phyloP scores from a whole-genome alignment of 2,888 invertebrate species.

The Clostera curtula region DNA sequence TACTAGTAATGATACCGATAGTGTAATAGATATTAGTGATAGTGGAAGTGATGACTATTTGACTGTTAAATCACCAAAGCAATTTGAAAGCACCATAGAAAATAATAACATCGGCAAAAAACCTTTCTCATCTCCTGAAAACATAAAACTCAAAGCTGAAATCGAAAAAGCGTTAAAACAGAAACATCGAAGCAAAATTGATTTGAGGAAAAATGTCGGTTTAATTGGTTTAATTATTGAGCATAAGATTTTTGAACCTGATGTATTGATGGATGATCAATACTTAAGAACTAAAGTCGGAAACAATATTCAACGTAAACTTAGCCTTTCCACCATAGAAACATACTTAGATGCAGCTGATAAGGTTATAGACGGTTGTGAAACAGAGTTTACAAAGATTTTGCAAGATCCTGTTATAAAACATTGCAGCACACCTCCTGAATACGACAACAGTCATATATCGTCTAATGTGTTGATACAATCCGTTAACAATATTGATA shows the following conservation, averaged over 20 bases:
- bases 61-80: too few relatives aligned
- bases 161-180: constrained; percentile 13
- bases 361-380: constrained; percentile 2
- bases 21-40: constrained; percentile 4
- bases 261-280: background rate
- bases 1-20: constrained; percentile 8
- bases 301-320: background rate
- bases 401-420: too few relatives aligned
- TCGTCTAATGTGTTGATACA: too few relatives aligned
- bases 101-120: too few relatives aligned
- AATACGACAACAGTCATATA: too few relatives aligned
- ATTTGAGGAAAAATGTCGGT: constrained; percentile 37
- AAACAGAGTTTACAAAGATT: background rate
- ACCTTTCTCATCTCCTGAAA: too few relatives aligned
- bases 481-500: too few relatives aligned
- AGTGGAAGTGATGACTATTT: constrained; percentile 13
- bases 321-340: background rate
- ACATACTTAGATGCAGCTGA: constrained; percentile 4
- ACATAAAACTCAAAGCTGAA: constrained; percentile 9
- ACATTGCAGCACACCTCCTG: too few relatives aligned
- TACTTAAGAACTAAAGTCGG: background rate
- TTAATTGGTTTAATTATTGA: constrained; percentile 35
- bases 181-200: constrained; percentile 19
- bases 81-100: too few relatives aligned
- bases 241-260: constrained; percentile 3